Evolutionary conservation across 2,797 vertebrate species (phyloP), one percentile per base, ranked within the genome.

Genomic region (Neopelma chrysocephalum): DNA sequence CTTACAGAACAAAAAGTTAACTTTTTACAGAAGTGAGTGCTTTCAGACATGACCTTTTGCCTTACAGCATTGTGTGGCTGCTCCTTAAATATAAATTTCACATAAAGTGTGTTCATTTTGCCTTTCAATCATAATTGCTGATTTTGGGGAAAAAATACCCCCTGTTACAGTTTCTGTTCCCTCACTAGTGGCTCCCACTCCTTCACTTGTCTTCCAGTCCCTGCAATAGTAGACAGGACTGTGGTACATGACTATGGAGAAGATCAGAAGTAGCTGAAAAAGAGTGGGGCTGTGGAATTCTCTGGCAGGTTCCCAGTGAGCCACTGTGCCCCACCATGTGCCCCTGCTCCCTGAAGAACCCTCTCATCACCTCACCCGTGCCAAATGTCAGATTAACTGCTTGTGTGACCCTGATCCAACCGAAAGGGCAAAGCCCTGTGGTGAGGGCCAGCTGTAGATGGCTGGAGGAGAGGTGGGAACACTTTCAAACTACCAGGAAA

Each of bases 261-360:
- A 15, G 38, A 21, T 16, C 51, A 31, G 32, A 57, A 65, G 17
- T 6, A 87, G 19, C 68, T 76, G 82, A 62, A 68, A 54, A 80
- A 22, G 27, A 72, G 10, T 3, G 0, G 51, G 22, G 17, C 8
- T 70, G 25, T 56, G 53, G 12, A 43, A 32, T 31, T 43, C 31
- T 45, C 57, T 69, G n/a, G 13, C 17, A 0, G 1, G 27, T 54
- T 91, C 50, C 12, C 21, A 13, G 31, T 15, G 54, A 84, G 11
- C 8, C 18, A 8, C 12, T 0, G 0, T 45, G 38, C 15, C 48
- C 47, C 5, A 4, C 38, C 0, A 0, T 3, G 2, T 48, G 22
- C 15, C 34, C 8, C 73, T 61, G 42, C 29, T 31, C 20, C 20
- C 50, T 21, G 58, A 56, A 87, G 61, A 71, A 10, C 51, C 3